Base-by-base conservation (phyloP, 2,113 vertebrate species). In the Cinclus cinclus region DNA sequence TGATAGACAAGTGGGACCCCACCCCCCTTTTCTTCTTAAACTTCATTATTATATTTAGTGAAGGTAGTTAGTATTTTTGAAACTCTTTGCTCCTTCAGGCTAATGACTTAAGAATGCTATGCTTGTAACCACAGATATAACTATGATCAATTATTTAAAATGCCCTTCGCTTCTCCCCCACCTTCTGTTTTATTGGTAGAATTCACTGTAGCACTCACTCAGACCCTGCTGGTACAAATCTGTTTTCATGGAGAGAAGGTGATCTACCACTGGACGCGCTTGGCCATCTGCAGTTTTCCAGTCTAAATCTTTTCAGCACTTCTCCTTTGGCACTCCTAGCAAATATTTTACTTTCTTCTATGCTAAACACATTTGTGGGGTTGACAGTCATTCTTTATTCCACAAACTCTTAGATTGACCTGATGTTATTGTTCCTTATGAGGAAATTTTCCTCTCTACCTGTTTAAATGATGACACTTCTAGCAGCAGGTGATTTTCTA, bases 201-300 rank as follows among this genome's bases (percentile, higher is more conserved):
- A 94, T 94, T 96, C 90, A 90, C 50, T 70, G 33, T 80, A 92
- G 41, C 77, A 73, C 56, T 95, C 53, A 55, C 49, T 94, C 89
- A 20, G 49, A 77, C n/a, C 88, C 96, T 95, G 95, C 93, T 97
- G 96, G 83, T 80, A 95, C 79, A 96, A 89, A 42, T 95, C 94
- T 84, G 79, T 96, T 96, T 96, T 96, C 96, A 94, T 16, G 30
- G 83, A 84, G 46, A 95, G 87, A 84, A 93, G 76, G 71, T 76
- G 77, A 63, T 95, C 94, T 94, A 78, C 88, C 78, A 75, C 75
- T 76, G 55, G 56, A 94, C 77, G 63, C 77, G 53, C 90, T 90
- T 82, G 85, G 58, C 87, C 67, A 84, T 91, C 94, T 96, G 63
- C 82, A 95, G 84, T 95, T 93, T 96, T 95, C 85, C 70, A 92